phyloP scores from a whole-genome alignment of 2,797 vertebrate genomes.

The Galagoides demidoff region DNA sequence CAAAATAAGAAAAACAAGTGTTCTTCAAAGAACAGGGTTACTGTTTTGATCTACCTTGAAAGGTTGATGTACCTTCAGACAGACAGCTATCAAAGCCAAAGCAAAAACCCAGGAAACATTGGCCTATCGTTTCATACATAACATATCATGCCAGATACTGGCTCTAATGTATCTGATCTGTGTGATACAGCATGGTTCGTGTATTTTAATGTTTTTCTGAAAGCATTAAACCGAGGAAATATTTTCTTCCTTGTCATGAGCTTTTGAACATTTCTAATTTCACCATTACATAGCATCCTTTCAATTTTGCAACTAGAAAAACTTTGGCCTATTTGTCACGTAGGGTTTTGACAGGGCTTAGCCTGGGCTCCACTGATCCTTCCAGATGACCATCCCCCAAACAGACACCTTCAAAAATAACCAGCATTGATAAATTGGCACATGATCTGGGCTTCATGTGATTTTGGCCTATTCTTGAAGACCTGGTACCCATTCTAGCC shows the following conservation, averaged over 20 bases:
- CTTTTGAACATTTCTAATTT: neutral
- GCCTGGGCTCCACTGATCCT: neutral
- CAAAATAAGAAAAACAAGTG: neutral
- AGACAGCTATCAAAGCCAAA: neutral
- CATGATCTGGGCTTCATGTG: fast-evolving
- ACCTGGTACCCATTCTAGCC: neutral
- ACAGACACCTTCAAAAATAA: neutral
- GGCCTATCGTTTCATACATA: neutral
- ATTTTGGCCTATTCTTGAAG: neutral
- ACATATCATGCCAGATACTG: neutral
- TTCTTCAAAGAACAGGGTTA: conserved; percentile 16
- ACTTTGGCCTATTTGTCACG: neutral
- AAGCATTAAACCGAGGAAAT: neutral
- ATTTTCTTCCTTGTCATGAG: neutral
- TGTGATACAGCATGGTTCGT: neutral
- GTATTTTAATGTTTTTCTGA: neutral
- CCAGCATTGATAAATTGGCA: neutral
- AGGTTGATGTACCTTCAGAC: neutral
- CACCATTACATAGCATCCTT: neutral
- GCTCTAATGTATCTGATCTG: neutral
- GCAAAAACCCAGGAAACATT: neutral
- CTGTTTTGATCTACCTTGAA: neutral
- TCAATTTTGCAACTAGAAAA: neutral
- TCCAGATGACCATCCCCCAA: neutral
- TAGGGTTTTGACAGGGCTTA: neutral